A percentile compares a stretch with the other conserved stretches of the same genome.
Conservation (phyloP, 2,113 vertebrate genomes). For the Setophaga kirtlandii region DNA sequence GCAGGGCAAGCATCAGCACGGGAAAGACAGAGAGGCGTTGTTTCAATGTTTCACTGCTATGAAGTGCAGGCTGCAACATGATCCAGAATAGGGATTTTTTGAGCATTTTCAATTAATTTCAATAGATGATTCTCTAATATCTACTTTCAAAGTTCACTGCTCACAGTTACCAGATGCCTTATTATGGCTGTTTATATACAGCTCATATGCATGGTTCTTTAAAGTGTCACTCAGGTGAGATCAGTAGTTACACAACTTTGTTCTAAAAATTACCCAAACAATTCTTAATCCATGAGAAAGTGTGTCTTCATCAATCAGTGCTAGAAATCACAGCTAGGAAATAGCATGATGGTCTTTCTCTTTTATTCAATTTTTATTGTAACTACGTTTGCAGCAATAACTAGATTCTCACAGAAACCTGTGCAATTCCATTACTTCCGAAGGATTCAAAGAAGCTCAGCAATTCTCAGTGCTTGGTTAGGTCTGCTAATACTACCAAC, state of each 20-base stretch:
- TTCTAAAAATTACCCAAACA: not conserved
- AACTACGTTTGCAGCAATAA: not conserved
- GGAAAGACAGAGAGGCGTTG: not conserved
- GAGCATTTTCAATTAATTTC: not conserved
- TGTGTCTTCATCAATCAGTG: not conserved
- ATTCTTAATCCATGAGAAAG: not conserved
- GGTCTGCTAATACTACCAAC: not conserved
- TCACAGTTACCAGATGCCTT: not conserved
- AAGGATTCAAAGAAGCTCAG: not conserved
- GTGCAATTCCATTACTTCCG: not conserved
- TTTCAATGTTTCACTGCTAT: not conserved
- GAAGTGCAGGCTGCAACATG: not conserved
- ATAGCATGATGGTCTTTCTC: not conserved
- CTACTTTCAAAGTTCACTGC: not conserved
- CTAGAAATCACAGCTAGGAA: not conserved
- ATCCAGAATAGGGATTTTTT: not conserved
- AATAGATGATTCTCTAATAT: not conserved
- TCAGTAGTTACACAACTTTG: not conserved
- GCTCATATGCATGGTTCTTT: rapidly evolving
- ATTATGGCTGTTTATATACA: not conserved
- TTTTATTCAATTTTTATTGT: not conserved
- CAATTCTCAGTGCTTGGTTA: not conserved
- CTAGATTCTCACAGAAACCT: not conserved
- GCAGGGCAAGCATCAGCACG: not conserved
- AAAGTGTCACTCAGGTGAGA: not conserved